Evolutionary conservation across 92 coral and sea anemone genomes (phyloP), one percentile per base, ranked within the genome.

Genomic region (Phenganax marumi): DNA sequence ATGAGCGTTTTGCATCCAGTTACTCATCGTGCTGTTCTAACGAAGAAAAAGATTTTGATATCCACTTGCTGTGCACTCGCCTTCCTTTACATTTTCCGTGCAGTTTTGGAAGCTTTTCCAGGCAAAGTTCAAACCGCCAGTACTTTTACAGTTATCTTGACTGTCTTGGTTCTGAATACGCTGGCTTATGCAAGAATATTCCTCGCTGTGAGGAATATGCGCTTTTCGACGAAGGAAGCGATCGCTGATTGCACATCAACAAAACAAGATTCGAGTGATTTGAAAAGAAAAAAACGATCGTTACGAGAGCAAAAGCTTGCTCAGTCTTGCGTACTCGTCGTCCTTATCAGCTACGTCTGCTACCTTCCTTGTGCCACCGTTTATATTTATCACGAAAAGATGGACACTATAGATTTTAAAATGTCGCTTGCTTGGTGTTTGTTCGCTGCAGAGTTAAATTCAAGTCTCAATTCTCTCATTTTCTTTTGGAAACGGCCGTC

Each of bases 401-500:
- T 33, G 8, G 70, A 64, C 17, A 33, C 0, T 9, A 64, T 25
- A 19, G 26, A 64, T 24, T 17, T 64, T 25, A 64, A 14, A 24
- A 46, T 64, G 12, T 33, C 70, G 13, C 23, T 64, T 22, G 8
- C 46, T 64, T 64, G 70, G 70, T 64, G 13, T 21, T 5, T 16
- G 8, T 9, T 16, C 16, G 25, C 26, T 64, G 39, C 16, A 22
- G 17, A 13, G 0, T 46, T 64, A 14, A 64, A 64, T 14, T 64
- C 70, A 22, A 64, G 70, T 46, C 47, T 64, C 12, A 64, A 64
- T 46, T 64, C 70, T 13, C 10, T 64, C 11, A 46, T 64, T 22
- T 64, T 64, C 70, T 64, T 64, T 46, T 64, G 70, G 70, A 17
- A 64, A 17, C 23, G 70, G 7, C 70, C 70, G 17, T 64, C 26